A percentile compares a stretch with the other conserved stretches of the same genome.
phyloP scores from a whole-genome alignment of 2,113 vertebrate genomes.

The Orthonyx spaldingii region DNA sequence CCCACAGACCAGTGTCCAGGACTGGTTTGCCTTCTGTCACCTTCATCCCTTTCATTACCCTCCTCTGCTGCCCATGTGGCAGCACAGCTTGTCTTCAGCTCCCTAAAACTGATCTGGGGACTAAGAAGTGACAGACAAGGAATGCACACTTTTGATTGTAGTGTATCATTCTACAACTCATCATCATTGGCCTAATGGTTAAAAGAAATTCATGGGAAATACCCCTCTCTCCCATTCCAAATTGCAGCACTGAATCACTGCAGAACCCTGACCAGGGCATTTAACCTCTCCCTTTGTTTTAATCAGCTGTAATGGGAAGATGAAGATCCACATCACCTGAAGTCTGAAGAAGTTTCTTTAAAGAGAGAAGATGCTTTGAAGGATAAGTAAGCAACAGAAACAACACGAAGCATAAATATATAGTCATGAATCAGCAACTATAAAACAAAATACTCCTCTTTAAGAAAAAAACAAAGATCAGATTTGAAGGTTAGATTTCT shows the following conservation, averaged over 20 bases:
- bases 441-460: neutral
- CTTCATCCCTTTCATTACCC: neutral
- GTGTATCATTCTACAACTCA: neutral
- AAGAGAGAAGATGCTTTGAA: neutral
- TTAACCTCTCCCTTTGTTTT: neutral
- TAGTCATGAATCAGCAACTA: neutral
- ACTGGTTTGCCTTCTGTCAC: neutral
- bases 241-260: neutral
- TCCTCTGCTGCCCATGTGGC: neutral
- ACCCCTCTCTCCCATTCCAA: neutral
- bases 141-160: neutral
- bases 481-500: neutral
- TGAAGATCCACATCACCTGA: neutral
- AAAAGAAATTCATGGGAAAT: neutral
- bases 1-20: too few species aligned
- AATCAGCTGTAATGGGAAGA: neutral
- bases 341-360: neutral
- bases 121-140: neutral
- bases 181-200: accelerated
- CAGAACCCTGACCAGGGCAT: neutral
- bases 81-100: neutral
- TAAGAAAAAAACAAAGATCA: neutral
- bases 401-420: neutral
- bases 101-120: neutral
- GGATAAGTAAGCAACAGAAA: neutral